phyloP scores from a whole-genome alignment of 2,113 vertebrate species.

The Hyperopisus bebe region DNA sequence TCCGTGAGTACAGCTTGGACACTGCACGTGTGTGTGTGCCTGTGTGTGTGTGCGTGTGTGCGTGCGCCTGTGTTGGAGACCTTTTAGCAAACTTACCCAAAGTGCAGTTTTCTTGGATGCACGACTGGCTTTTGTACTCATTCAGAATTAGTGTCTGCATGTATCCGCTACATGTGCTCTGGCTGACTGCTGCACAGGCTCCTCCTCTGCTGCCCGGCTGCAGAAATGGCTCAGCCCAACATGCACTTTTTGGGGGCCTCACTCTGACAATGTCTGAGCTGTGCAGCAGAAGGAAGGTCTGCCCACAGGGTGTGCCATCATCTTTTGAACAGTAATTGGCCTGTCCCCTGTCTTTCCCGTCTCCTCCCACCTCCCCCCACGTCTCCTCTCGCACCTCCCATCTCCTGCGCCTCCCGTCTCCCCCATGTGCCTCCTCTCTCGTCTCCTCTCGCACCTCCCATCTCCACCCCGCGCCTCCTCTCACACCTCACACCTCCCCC shows the following conservation, averaged over 20 bases:
- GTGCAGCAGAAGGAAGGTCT: neutral
- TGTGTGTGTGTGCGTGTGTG: neutral
- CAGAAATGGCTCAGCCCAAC: neutral
- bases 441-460: no score
- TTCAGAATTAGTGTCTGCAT: neutral
- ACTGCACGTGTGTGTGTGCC: neutral
- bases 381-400: no score
- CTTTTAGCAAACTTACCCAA: neutral
- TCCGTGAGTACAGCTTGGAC: conserved; percentile 61
- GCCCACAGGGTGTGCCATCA: neutral
- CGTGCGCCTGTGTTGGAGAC: neutral
- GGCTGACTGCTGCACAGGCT: neutral
- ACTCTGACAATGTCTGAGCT: neutral
- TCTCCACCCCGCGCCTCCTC: no score
- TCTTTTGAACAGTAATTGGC: neutral
- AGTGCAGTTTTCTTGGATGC: neutral
- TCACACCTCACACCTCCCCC: no score
- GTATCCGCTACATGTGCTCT: neutral
- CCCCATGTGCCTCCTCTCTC: no score
- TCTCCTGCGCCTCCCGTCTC: no score
- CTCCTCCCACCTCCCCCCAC: no score
- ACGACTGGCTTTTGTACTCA: neutral
- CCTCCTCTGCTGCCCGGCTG: neutral
- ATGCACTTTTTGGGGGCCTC: neutral
- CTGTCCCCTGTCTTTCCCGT: neutral